A percentile compares a stretch with the other conserved stretches of the same genome.
phyloP scores from a whole-genome alignment of 2,888 invertebrate genomes.

The Drosophila meridionalis region DNA sequence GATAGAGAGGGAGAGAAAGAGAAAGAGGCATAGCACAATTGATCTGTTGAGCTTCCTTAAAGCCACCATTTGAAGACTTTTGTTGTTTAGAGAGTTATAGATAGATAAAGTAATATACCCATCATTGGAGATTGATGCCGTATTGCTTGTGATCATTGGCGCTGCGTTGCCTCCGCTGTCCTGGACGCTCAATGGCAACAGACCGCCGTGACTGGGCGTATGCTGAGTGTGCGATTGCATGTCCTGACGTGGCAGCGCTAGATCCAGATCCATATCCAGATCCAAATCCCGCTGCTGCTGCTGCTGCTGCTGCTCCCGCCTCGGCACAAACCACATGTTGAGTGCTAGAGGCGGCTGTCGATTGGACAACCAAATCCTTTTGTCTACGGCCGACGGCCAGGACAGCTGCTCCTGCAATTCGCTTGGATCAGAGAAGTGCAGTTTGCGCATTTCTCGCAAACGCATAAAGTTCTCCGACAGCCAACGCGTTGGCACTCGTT shows the following conservation, averaged over 20 bases:
- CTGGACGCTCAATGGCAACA: constrained; percentile 10
- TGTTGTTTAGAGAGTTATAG: background rate
- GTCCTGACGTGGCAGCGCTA: constrained; percentile 19
- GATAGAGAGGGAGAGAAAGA: background rate
- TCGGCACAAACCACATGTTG: background rate
- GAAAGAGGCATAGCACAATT: background rate
- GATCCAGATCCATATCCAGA: background rate
- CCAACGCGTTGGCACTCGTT: background rate
- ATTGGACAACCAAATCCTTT: constrained; percentile 13
- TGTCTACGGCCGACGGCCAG: constrained; percentile 17
- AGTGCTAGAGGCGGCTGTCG: background rate
- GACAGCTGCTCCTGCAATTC: constrained; percentile 1
- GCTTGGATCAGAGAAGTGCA: background rate
- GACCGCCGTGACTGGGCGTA: constrained; percentile 21
- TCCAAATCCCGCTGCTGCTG: background rate
- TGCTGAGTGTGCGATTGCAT: constrained; percentile 16
- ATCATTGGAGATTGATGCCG: constrained; percentile 14
- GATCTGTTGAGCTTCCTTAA: background rate
- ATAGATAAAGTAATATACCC: constrained; percentile 21
- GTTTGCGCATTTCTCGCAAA: constrained; percentile 16
- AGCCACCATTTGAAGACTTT: background rate
- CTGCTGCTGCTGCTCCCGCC: background rate
- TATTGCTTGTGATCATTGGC: background rate
- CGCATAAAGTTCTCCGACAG: constrained; percentile 25
- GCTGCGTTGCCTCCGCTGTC: constrained; percentile 14